Conservation (phyloP, 2,113 vertebrate genomes). For the Neodon shergylaensis region DNA sequence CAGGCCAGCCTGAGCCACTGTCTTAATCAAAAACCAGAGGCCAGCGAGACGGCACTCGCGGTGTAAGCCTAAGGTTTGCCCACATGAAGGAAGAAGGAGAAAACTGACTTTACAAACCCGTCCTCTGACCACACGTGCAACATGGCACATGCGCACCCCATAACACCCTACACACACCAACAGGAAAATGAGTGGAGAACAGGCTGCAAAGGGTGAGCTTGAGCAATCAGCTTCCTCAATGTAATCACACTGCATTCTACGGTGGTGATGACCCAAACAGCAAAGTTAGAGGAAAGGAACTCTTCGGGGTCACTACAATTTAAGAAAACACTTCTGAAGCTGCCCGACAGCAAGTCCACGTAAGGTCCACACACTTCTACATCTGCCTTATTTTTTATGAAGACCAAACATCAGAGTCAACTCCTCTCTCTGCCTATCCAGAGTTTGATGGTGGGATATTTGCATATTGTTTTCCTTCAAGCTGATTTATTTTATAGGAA, state of each 20-base stretch:
- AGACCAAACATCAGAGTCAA: not conserved
- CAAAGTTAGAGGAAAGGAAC: not conserved
- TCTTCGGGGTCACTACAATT: not conserved
- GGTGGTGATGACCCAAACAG: not conserved
- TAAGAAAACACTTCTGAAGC: slow-evolving; percentile 2
- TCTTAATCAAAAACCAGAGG: not conserved
- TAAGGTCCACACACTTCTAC: not conserved
- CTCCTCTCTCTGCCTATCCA: not conserved
- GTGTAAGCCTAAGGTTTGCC: not conserved
- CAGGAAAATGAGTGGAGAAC: not conserved
- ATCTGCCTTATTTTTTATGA: not conserved
- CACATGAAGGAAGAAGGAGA: not conserved
- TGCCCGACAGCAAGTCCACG: not conserved
- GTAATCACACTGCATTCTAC: not conserved
- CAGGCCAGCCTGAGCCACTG: not conserved
- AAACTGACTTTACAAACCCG: not conserved
- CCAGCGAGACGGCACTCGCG: not conserved
- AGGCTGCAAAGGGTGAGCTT: not conserved
- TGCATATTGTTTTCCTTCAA: not conserved
- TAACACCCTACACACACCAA: not conserved
- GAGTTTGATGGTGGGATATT: not conserved
- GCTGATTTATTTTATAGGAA: slow-evolving; percentile 32
- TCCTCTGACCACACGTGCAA: not conserved
- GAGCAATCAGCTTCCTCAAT: not conserved
- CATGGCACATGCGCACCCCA: not conserved